These are phyloP conservation scores for Acipenser ruthenus DNA, from an alignment of 2,797 vertebrate genomes.

Conservation along the genomic window DNA sequence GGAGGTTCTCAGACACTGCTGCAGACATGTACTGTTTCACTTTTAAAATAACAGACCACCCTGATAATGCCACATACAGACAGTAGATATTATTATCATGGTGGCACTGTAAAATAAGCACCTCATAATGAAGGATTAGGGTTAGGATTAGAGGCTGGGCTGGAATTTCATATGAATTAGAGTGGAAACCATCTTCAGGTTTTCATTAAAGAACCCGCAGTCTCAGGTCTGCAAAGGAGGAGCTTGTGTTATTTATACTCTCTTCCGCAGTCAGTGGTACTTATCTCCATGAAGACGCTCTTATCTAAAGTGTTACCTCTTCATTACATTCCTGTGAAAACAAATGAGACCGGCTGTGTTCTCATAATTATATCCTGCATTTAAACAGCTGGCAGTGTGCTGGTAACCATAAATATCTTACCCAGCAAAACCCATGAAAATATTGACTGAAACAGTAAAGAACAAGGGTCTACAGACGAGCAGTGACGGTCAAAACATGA, in stretches of 20 bases:
- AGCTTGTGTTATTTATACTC: not conserved
- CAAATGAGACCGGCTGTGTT: not conserved
- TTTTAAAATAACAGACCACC: not conserved
- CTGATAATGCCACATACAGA: not conserved
- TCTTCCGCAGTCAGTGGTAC: not conserved
- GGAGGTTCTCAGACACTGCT: too few relatives aligned
- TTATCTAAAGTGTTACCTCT: not conserved
- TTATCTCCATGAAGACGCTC: not conserved
- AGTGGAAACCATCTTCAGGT: not conserved
- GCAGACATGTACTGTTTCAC: not conserved
- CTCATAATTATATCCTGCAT: not conserved
- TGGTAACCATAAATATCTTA: too few relatives aligned
- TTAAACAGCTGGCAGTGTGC: not conserved
- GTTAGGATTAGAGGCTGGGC: not conserved
- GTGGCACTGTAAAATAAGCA: not conserved
- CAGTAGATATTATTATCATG: not conserved
- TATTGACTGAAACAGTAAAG: too few relatives aligned
- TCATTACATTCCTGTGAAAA: not conserved
- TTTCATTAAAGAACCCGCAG: not conserved
- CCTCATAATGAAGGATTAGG: constrained; percentile 1
- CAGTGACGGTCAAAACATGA: too few relatives aligned
- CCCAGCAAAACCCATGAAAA: too few relatives aligned
- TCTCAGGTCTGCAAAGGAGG: not conserved
- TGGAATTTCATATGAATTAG: not conserved
- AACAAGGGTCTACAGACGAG: too few relatives aligned